phyloP scores from a whole-genome alignment of 64 coral and sea anemone genomes.

The Dendrophyllia cribrosa region DNA sequence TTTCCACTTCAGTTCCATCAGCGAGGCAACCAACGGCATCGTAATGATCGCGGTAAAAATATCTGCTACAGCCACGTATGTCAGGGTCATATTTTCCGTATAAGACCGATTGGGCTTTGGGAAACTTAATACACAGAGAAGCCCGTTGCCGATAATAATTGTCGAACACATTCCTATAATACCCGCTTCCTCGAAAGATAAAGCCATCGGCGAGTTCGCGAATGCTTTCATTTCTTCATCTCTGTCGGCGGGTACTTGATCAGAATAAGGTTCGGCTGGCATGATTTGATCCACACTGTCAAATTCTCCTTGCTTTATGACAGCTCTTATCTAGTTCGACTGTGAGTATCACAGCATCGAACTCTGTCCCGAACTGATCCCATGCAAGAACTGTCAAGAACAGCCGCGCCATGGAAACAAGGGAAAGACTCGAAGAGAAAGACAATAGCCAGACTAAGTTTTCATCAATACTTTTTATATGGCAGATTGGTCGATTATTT shows the following conservation, averaged over 20 bases:
- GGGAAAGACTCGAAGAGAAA: no score
- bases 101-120: slow-evolving; percentile 38
- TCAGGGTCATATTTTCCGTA: slow-evolving; percentile 66
- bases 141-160: slow-evolving; percentile 82
- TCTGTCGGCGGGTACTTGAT: slow-evolving; percentile 57
- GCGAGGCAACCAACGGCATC: slow-evolving; percentile 84
- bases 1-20: slow-evolving; percentile 79
- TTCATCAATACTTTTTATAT: no score
- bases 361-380: no score
- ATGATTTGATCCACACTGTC: neutral
- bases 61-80: slow-evolving; percentile 65
- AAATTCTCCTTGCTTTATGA: neutral
- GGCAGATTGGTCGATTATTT: no score
- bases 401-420: no score
- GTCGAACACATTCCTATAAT: slow-evolving; percentile 92
- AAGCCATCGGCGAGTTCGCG: slow-evolving; percentile 65
- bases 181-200: slow-evolving; percentile 82
- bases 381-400: no score
- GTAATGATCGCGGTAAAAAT: slow-evolving; percentile 85
- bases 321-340: neutral
- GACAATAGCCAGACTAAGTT: no score
- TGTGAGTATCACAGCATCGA: no score
- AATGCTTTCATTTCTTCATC: slow-evolving; percentile 84
- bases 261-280: slow-evolving; percentile 12
- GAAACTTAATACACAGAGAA: slow-evolving; percentile 80